phyloP scores from a whole-genome alignment of 2,888 invertebrate genomes.

The Phymatocera aterrima region DNA sequence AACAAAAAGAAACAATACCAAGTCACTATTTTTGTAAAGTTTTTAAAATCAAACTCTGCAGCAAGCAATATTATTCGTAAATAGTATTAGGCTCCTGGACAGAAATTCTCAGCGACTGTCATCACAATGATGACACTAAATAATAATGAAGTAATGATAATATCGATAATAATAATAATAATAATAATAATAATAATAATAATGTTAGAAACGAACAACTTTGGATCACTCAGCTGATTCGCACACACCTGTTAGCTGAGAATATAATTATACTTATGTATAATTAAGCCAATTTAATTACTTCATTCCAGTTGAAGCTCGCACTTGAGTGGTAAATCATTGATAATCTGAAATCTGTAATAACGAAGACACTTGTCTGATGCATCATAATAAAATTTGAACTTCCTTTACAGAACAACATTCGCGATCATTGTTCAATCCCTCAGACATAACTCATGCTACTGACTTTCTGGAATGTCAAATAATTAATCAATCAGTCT shows the following conservation, averaged over 20 bases:
- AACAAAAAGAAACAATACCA: not conserved
- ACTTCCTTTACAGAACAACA: not conserved
- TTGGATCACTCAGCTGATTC: slow-evolving; percentile 61
- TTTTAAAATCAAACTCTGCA: not conserved
- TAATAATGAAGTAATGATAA: slow-evolving; percentile 47
- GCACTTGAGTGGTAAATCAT: not conserved
- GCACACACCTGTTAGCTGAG: slow-evolving; percentile 45
- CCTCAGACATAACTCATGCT: not conserved
- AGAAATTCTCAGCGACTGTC: slow-evolving; percentile 6
- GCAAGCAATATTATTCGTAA: slow-evolving; percentile 18
- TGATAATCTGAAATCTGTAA: not conserved
- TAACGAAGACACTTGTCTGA: not conserved
- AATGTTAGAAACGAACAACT: slow-evolving; percentile 60
- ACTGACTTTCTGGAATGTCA: not conserved
- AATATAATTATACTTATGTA: slow-evolving; percentile 33
- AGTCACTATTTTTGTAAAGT: not conserved
- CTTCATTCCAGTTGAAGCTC: slow-evolving; percentile 22
- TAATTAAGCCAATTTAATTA: slow-evolving; percentile 35
- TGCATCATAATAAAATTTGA: not conserved
- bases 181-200: slow-evolving; percentile 51
- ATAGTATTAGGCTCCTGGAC: slow-evolving; percentile 7
- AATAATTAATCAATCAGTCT: slow-evolving; percentile 1
- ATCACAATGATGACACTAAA: slow-evolving; percentile 19
- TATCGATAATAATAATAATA: slow-evolving; percentile 49
- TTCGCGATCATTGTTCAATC: not conserved